Conservation (phyloP, 1,140 invertebrate species). For the Drosophila nebulosa region DNA sequence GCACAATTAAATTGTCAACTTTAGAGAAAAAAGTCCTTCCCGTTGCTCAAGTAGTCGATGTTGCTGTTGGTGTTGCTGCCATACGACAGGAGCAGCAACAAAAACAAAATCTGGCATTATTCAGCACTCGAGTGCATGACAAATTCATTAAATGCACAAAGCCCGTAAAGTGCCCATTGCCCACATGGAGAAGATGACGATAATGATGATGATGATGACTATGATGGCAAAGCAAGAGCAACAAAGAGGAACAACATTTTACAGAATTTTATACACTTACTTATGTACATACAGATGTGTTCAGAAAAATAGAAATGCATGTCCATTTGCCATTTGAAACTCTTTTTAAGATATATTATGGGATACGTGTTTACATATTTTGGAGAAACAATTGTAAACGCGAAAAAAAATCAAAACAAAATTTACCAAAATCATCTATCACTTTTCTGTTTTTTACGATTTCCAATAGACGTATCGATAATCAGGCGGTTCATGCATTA, state of each 20-base stretch:
- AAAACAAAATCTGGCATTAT: slow-evolving; percentile 50
- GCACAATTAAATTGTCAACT: slow-evolving; percentile 71
- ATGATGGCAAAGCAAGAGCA: slow-evolving; percentile 7
- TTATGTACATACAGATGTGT: background rate
- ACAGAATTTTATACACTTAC: slow-evolving; percentile 65
- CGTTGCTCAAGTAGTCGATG: slow-evolving; percentile 1
- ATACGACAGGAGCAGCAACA: background rate
- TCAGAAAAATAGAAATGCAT: too few relatives aligned
- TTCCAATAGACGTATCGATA: too few relatives aligned
- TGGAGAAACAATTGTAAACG: too few relatives aligned
- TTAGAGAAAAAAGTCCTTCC: slow-evolving; percentile 23
- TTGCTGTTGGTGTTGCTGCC: background rate
- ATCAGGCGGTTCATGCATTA: too few relatives aligned
- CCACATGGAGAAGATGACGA: slow-evolving; percentile 2
- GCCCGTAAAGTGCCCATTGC: slow-evolving; percentile 51
- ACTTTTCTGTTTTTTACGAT: too few relatives aligned
- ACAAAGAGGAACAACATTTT: slow-evolving; percentile 39
- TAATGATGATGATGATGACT: background rate
- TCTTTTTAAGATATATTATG: too few relatives aligned
- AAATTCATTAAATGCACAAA: slow-evolving; percentile 73
- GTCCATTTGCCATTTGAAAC: too few relatives aligned
- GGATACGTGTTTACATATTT: too few relatives aligned
- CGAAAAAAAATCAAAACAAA: too few relatives aligned
- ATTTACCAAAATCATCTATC: too few relatives aligned
- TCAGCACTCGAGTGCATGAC: slow-evolving; percentile 60